These are phyloP conservation scores for Drosophila paramelanica DNA, from an alignment of 2,888 invertebrate species.

Conservation along the genomic window DNA sequence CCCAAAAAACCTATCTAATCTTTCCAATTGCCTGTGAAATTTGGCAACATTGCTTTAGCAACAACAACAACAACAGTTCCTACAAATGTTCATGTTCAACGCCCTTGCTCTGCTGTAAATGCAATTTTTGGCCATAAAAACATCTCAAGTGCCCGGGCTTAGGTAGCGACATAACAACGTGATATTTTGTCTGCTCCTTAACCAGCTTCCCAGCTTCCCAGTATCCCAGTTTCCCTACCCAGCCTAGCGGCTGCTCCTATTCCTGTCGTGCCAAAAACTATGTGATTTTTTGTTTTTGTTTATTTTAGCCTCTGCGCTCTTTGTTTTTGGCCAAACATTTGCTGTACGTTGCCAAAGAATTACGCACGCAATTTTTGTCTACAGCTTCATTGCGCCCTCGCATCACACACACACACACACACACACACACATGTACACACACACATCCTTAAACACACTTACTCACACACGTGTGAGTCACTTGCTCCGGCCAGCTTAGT, in stretches of 20 bases:
- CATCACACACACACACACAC: constrained; percentile 20
- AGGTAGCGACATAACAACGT: constrained; percentile 42
- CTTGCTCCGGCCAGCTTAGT: constrained; percentile 69
- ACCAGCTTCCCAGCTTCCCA: constrained; percentile 12
- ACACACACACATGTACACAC: constrained; percentile 1
- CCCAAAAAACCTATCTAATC: constrained; percentile 20
- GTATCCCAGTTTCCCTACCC: neutral
- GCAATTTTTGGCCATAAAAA: constrained; percentile 47
- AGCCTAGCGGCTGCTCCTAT: constrained; percentile 1
- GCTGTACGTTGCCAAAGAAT: constrained; percentile 56
- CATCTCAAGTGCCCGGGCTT: constrained; percentile 41
- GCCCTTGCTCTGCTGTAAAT: constrained; percentile 26
- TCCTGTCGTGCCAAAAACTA: constrained; percentile 42
- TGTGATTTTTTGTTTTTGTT: constrained; percentile 18
- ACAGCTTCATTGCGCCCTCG: constrained; percentile 72
- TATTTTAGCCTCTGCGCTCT: constrained; percentile 12
- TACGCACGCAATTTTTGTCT: constrained; percentile 75
- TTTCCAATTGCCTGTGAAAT: constrained; percentile 36
- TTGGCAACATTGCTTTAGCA: constrained; percentile 38
- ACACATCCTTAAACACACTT: constrained; percentile 7
- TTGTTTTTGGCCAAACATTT: constrained; percentile 60
- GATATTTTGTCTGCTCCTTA: constrained; percentile 19
- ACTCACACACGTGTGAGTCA: constrained; percentile 46
- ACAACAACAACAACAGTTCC: constrained; percentile 7
- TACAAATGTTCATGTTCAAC: constrained; percentile 8